Evolutionary conservation across 2,888 invertebrate genomes (phyloP), one percentile per base, ranked within the genome.

Genomic region (Drosophila robusta): DNA sequence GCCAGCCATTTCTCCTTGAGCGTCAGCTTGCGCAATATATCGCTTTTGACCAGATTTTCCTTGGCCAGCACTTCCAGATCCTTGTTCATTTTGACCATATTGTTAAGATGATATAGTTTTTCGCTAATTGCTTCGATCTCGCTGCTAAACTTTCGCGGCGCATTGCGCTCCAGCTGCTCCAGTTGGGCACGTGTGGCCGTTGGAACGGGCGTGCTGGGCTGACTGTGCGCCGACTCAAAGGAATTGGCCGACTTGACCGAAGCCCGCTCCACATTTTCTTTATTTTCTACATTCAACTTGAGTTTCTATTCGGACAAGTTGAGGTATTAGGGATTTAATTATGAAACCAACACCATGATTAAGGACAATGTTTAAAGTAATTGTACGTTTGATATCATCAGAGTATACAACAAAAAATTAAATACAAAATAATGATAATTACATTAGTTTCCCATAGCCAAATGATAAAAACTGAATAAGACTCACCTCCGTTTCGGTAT

Each of bases 401-500:
- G 51, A 68, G 52, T 54, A 57, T 65, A 71, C 57, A 69, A 75
- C 70, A 70, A 64, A 54, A 54, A 80, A 86, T 86, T 67, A 67
- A 67, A 67, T 63, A 70, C 64, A 76, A 73, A 79, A 73, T 70
- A 79, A 82, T 80, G 80, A 90, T 84, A 77, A 80, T 68, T 54
- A 79, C 62, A 81, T 78, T 86, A 83, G 73, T 84, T 76, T 73
- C 79, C 75, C 66, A 55, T 67, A 52, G 42, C 75, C 84, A 68
- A 61, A n/a, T 49, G 34, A 57, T 46, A 16, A 39, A 4, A 34
- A 14, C 4, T 44, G 32, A 12, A 16, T 14, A 47, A 46, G 14
- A 89, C 92, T 94, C 93, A 95, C 95, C 95, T 95, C 95, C 80
- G 95, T 95, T 92, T 95, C 95, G 14, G 93, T 94, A 85, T 95